phyloP scores from a whole-genome alignment of 35 echinoderm and acorn worm species.

The Ophiothrix spiculata region DNA sequence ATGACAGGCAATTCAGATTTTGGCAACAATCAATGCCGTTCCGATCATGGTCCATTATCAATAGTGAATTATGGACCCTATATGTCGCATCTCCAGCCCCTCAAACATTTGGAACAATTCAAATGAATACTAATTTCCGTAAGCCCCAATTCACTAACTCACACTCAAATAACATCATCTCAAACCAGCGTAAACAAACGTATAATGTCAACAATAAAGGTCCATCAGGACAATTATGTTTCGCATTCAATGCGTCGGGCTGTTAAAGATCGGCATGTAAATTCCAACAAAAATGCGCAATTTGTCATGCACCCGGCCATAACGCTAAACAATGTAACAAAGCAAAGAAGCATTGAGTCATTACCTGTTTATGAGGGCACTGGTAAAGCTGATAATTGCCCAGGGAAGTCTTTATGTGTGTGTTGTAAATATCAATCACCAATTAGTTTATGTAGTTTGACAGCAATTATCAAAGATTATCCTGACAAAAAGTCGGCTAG shows the following conservation, averaged over 20 bases:
- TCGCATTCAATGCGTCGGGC: too few species aligned
- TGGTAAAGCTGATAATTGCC: neutral
- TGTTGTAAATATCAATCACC: neutral
- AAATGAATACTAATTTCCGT: neutral
- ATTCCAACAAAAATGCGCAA: neutral
- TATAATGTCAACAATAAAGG: neutral
- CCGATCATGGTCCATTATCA: neutral
- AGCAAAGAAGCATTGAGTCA: neutral
- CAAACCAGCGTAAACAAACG: neutral
- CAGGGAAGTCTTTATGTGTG: neutral
- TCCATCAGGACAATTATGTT: too few species aligned
- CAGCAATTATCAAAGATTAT: neutral
- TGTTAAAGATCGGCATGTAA: neutral
- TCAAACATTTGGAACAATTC: too few species aligned
- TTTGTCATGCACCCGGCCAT: neutral
- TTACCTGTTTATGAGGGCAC: neutral
- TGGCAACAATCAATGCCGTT: neutral
- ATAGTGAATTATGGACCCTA: neutral
- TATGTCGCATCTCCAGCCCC: neutral
- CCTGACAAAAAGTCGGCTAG: neutral
- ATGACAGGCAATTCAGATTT: neutral
- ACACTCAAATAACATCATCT: neutral
- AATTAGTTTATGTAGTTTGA: neutral
- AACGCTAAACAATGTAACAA: neutral
- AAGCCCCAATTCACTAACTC: neutral